A percentile compares a stretch with the other conserved stretches of the same genome.
These are phyloP conservation scores for Paradisaea rubra DNA, from an alignment of 2,113 vertebrate species.

Conservation along the genomic window DNA sequence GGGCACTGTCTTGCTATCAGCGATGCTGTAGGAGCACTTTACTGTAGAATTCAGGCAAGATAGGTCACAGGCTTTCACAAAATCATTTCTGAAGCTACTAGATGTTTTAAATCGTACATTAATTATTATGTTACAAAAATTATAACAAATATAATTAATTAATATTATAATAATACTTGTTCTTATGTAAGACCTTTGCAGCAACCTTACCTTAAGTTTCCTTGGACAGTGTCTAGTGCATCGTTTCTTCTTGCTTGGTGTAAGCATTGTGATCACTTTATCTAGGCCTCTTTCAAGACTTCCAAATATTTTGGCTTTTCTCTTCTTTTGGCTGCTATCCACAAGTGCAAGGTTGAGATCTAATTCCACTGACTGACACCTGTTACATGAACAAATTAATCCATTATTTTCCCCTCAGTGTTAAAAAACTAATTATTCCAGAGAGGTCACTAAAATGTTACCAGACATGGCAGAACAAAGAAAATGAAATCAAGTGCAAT, in stretches of 20 bases:
- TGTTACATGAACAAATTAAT: slow-evolving; percentile 27
- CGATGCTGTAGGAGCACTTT: not conserved
- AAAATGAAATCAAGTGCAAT: not conserved
- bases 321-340: slow-evolving; percentile 83
- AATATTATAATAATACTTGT: not conserved
- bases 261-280: slow-evolving; percentile 92
- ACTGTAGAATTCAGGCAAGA: not conserved
- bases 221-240: slow-evolving; percentile 74
- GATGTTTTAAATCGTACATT: not conserved
- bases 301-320: slow-evolving; percentile 84
- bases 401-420: not conserved
- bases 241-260: slow-evolving; percentile 82
- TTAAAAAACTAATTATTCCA: not conserved
- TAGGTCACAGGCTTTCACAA: not conserved
- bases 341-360: slow-evolving; percentile 62
- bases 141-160: not conserved
- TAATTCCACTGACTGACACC: slow-evolving; percentile 83
- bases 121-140: not conserved
- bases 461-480: not conserved
- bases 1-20: not conserved
- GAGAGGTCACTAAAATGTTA: not conserved
- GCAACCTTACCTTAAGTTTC: slow-evolving; percentile 78
- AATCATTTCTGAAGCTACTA: not conserved
- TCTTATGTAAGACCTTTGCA: not conserved
- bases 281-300: slow-evolving; percentile 91